phyloP scores from a whole-genome alignment of 2,888 invertebrate genomes.

The Mactromeris polynyma region DNA sequence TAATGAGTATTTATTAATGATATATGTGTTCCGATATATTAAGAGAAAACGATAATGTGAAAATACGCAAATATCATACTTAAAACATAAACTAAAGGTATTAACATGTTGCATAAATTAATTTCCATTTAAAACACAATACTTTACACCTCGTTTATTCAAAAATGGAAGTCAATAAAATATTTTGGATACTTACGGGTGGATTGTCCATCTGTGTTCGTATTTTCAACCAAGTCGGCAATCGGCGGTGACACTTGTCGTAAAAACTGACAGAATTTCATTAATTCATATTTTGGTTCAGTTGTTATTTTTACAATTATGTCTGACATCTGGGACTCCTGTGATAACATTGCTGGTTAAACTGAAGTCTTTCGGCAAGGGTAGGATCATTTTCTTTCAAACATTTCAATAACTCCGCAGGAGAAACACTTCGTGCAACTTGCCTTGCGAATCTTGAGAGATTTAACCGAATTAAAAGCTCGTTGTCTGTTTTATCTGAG shows the following conservation, averaged over 20 bases:
- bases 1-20: no score
- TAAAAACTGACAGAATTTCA: slow-evolving; percentile 27
- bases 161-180: neutral
- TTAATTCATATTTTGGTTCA: slow-evolving; percentile 3
- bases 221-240: slow-evolving; percentile 33
- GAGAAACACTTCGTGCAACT: neutral
- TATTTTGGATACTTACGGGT: neutral
- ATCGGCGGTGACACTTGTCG: slow-evolving; percentile 21
- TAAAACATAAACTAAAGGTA: no score
- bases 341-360: neutral
- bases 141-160: no score
- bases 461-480: neutral
- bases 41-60: no score
- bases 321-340: slow-evolving; percentile 15
- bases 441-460: slow-evolving; percentile 7
- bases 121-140: no score
- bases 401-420: neutral
- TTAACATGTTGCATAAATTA: no score
- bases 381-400: neutral
- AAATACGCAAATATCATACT: no score
- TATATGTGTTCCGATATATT: no score
- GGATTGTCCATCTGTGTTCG: slow-evolving; percentile 27
- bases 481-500: slow-evolving; percentile 7
- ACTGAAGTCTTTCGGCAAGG: neutral
- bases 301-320: neutral